These are phyloP conservation scores for Eupleurogrammus muticus DNA, from an alignment of 2,797 vertebrate genomes.

Conservation along the genomic window DNA sequence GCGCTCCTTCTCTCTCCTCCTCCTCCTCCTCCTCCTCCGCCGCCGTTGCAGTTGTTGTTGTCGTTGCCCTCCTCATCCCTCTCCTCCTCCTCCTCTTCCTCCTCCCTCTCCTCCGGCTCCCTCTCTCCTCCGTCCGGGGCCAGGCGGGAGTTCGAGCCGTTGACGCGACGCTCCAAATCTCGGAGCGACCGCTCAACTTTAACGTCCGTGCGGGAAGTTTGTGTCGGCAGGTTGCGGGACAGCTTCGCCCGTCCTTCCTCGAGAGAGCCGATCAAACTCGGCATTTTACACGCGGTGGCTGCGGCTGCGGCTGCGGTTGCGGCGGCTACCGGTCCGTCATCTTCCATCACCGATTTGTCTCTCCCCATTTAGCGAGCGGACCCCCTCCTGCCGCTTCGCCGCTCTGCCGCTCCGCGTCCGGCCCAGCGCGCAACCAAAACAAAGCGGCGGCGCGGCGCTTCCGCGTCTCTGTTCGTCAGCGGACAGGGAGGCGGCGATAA, in stretches of 20 bases:
- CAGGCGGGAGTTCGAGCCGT: slow-evolving; percentile 49
- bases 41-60: slow-evolving; percentile 77
- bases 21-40: slow-evolving; percentile 27
- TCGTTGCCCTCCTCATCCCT: slow-evolving; percentile 70
- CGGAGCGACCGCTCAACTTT: slow-evolving; percentile 73
- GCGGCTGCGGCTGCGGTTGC: slow-evolving; percentile 49
- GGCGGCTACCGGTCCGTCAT: slow-evolving; percentile 72
- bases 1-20: slow-evolving; percentile 63
- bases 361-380: slow-evolving; percentile 71
- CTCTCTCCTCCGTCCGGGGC: slow-evolving; percentile 53
- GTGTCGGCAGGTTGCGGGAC: slow-evolving; percentile 60
- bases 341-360: slow-evolving; percentile 80
- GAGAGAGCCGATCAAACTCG: slow-evolving; percentile 72
- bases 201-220: slow-evolving; percentile 64
- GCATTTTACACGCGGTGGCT: slow-evolving; percentile 64
- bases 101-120: slow-evolving; percentile 29
- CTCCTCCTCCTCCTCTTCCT: slow-evolving; percentile 30
- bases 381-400: slow-evolving; percentile 23
- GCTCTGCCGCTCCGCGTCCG: slow-evolving; percentile 27
- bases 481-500: slow-evolving; percentile 48
- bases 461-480: slow-evolving; percentile 77
- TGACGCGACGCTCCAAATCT: slow-evolving; percentile 68
- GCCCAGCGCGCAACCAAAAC: slow-evolving; percentile 78
- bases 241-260: slow-evolving; percentile 73
- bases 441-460: slow-evolving; percentile 75